Base-by-base conservation (phyloP, 2,113 vertebrate species). In the Perca flavescens region DNA sequence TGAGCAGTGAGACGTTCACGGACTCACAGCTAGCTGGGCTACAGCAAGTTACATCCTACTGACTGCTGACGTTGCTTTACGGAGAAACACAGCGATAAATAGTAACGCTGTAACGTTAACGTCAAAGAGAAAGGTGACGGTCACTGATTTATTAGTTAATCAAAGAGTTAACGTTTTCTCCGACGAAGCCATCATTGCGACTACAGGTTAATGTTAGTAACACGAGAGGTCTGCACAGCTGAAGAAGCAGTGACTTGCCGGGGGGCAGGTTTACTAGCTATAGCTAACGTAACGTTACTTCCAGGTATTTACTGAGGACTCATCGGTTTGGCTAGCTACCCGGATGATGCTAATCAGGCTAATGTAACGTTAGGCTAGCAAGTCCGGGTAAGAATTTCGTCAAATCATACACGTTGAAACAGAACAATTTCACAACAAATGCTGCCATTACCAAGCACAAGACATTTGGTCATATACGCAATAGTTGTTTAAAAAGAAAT, bases 31-130 rank as follows among this genome's bases (percentile, higher is more conserved):
- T 22, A 3, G 19, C 40, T 40, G 40, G 40, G 10, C 21, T 3
- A 36, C 50, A 10, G 50, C 14, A 54, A 21, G 53, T 21, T 17
- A 4, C 31, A 50, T 64, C 36, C 46, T 28, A 21, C 25, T 31
- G 28, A 83, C 43, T 83, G 91, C 82, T 94, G 89, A 92, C 90
- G 91, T 65, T 61, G 90, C 88, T 66, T 86, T 86, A 77, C 46
- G 11, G 36, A 66, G 22, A 49, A 77, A 72, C 25, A 49, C 31
- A 57, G 73, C 69, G 19, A 40, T 40, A 7, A 67, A 43, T n/a
- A 14, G 62, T 5, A 3, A 57, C 21, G 22, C 34, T 0, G n/a
- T 4, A 22, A 50, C 28, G 28, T 15, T 4, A 28, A 50, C 28
- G 28, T 13, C 5, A 11, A 13, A 5, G 22, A 43, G 1, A 5